These are phyloP conservation scores for Mylabris sibirica DNA, from an alignment of 2,888 invertebrate species.

Conservation along the genomic window DNA sequence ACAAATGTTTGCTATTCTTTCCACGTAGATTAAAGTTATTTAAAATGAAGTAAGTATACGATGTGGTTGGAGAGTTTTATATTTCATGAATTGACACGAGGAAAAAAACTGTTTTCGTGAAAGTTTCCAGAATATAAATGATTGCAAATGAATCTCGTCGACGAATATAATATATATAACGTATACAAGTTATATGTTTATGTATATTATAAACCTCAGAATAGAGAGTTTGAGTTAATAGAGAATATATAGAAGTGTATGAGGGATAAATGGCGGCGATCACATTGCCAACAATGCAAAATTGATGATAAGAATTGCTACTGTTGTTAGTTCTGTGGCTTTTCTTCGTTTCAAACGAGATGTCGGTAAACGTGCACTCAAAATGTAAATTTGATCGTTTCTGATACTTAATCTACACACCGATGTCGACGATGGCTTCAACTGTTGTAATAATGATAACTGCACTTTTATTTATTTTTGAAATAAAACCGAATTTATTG, in stretches of 20 bases:
- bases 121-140: slow-evolving; percentile 54
- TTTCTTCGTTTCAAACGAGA: slow-evolving; percentile 36
- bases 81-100: slow-evolving; percentile 41
- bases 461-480: background rate
- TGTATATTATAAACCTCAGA: slow-evolving; percentile 26
- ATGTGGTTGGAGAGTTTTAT: slow-evolving; percentile 43
- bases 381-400: slow-evolving; percentile 42
- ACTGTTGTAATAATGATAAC: background rate
- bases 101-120: slow-evolving; percentile 48
- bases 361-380: slow-evolving; percentile 29
- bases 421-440: background rate
- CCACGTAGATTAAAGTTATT: slow-evolving; percentile 43
- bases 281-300: slow-evolving; percentile 45
- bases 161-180: too few species aligned
- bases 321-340: slow-evolving; percentile 39
- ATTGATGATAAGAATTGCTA: slow-evolving; percentile 44
- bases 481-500: background rate
- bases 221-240: slow-evolving; percentile 15
- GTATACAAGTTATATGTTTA: slow-evolving; percentile 31
- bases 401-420: slow-evolving; percentile 35
- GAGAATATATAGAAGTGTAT: background rate
- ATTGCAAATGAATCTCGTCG: slow-evolving; percentile 53
- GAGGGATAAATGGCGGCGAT: slow-evolving; percentile 48
- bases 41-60: slow-evolving; percentile 44
- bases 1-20: slow-evolving; percentile 40